Base-by-base conservation (phyloP, 35 echinoderm and acorn worm genomes). In the Heliocidaris erythrogramma region DNA sequence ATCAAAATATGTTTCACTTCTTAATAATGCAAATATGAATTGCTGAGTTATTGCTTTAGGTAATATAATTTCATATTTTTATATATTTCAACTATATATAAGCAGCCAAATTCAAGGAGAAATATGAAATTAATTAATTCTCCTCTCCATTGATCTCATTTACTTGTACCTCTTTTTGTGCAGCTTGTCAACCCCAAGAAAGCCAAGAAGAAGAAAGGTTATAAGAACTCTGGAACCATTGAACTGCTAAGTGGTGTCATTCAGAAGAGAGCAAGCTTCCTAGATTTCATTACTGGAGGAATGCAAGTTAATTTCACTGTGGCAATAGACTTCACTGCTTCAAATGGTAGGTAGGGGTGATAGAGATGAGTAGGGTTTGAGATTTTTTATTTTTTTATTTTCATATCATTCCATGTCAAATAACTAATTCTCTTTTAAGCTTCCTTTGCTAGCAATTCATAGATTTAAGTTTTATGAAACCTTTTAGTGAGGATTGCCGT, bases 281-380 rank as follows among this genome's bases (percentile, higher is more conserved):
- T 99, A 31, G 98, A 99, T 85, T 97, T 94, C 86, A 99, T 97
- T 90, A 97, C 95, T 65, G 97, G 95, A 59, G 98, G 97, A 71
- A 99, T 96, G 31, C 98, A 99, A 86, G 94, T 99, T 48, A 99
- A 99, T 32, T 99, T 99, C 94, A 99, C 98, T 35, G 98, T 99
- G 32, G 98, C 98, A 11, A 96, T 99, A 47, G 98, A 99, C 93
- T 99, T 99, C 94, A 97, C 98, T 78, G 98, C 96, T 3, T 99
- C 98, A 27, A 99, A 99, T 97, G 98, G 98, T 99, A 95, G 90
- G 94, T 59, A 42, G 7, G 31, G 9, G 65, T 27, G 27, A 78
- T 78, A 29, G 7, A 42, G 35, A 42, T 42, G 35, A 42, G 35
- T 42, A 42, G 35, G n/a, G n/a, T n/a, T n/a, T n/a, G n/a, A n/a